Evolutionary conservation across 2,797 vertebrate genomes (phyloP), one percentile per base, ranked within the genome.

Genomic region (Galaxias olidus): DNA sequence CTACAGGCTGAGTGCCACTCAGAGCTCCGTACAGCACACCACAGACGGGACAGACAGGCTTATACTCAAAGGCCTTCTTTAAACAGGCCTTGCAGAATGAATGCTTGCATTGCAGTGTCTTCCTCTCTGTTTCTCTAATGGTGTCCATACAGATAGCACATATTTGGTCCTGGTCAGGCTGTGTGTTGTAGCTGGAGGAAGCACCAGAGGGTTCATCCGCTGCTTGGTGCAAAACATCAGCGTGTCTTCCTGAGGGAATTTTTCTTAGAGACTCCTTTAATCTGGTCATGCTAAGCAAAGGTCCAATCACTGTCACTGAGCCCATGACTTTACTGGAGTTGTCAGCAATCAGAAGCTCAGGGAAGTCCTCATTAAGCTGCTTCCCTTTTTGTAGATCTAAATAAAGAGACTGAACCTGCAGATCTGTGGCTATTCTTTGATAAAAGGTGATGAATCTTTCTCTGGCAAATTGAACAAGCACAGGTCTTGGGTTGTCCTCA

Each of bases 101-200:
- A 67, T 93, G 91, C 19, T 87, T 86, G 77, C 92, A 93, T 18
- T 4, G 7, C 63, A 93, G 73, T 1, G 70, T 87, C 61, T 62
- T 9, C 54, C 57, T 86, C 14, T 79, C 15, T 1, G 52, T 14
- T 11, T 20, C 10, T 4, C 10, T 13, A 17, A 92, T 84, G 1
- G 15, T 11, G 6, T 93, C 90, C 83, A 92, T 83, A 71, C 92
- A 93, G 76, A 93, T 92, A 0, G 86, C 79, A 79, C 92, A 93
- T 0, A 44, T 50, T 20, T 90, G 86, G 0, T 83, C 73, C 18
- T 82, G 53, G 46, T 55, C 72, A 1, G 18, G n/a, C 40, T 62
- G 52, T 51, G 56, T 64, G 10, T 52, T 54, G 18, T 5, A 65
- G 11, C 40, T 8, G 5, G 58, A n/a, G 4, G 65, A 65, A 4